A percentile compares a stretch with the other conserved stretches of the same genome.
Evolutionary conservation across 1,140 invertebrate genomes (phyloP).

Genomic region (Paramacrobiotus metropolitanus): DNA sequence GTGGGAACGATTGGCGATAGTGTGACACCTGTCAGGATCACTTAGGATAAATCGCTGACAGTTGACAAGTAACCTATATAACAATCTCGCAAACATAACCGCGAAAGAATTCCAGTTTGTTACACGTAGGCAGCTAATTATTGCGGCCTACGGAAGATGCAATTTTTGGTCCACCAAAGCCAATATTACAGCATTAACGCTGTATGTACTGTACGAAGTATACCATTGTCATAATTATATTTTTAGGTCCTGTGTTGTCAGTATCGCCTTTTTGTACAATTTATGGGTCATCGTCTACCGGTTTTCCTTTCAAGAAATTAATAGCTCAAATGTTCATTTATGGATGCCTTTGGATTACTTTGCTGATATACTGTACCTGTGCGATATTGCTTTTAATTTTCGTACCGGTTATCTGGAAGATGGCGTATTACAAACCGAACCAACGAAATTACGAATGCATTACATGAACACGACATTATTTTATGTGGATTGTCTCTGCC

Average conservation of each 20-base stretch:
- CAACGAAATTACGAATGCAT: constrained; percentile 69
- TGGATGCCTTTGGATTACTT: constrained; percentile 95
- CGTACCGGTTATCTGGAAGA: constrained; percentile 86
- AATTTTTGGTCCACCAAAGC: too few relatives aligned
- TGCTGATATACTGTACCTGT: constrained; percentile 78
- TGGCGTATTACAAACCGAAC: constrained; percentile 83
- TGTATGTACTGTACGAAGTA: not conserved
- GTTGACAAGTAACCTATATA: too few relatives aligned
- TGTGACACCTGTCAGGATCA: too few relatives aligned
- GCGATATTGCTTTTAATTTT: constrained; percentile 91
- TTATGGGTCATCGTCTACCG: constrained; percentile 97
- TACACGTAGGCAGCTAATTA: too few relatives aligned
- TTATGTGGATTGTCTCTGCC: constrained; percentile 92
- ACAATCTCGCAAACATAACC: too few relatives aligned
- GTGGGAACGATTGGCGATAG: too few relatives aligned
- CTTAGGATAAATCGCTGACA: too few relatives aligned
- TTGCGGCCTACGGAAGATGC: too few relatives aligned
- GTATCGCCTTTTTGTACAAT: constrained; percentile 91
- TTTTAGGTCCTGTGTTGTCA: constrained; percentile 70
- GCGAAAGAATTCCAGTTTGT: too few relatives aligned
- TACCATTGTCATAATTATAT: not conserved
- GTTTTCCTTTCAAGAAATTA: constrained; percentile 74
- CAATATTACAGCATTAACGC: too few relatives aligned
- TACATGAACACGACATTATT: constrained; percentile 97
- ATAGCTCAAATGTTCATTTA: constrained; percentile 47